phyloP scores from a whole-genome alignment of 2,888 invertebrate genomes.

The Ditylenchus weischeri region DNA sequence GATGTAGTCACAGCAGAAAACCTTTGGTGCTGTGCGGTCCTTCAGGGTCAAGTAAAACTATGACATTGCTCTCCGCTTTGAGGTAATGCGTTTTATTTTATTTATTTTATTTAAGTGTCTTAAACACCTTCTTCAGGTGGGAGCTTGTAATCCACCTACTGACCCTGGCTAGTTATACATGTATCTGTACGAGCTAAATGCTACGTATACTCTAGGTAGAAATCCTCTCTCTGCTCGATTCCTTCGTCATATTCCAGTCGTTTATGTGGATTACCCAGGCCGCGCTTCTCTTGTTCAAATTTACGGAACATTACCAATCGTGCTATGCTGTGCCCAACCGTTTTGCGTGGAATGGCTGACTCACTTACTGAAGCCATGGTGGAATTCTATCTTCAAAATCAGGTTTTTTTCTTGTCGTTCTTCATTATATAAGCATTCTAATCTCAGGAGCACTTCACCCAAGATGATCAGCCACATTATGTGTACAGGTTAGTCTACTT shows the following conservation, averaged over 20 bases:
- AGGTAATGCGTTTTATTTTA: constrained; percentile 18
- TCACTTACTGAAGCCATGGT: constrained; percentile 98
- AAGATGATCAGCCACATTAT: constrained; percentile 99
- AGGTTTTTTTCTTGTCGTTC: constrained; percentile 61
- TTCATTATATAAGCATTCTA: constrained; percentile 13
- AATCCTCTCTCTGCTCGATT: constrained; percentile 59
- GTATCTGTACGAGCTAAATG: too few species aligned
- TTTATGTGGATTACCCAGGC: constrained; percentile 98
- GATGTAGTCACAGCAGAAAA: constrained; percentile 93
- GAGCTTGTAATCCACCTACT: constrained; percentile 98
- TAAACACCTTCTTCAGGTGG: constrained; percentile 74
- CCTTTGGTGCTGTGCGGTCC: constrained; percentile 77
- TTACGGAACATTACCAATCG: constrained; percentile 96
- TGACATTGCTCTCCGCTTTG: constrained; percentile 96
- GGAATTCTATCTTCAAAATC: constrained; percentile 90
- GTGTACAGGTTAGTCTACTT: constrained; percentile 68
- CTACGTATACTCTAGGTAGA: constrained; percentile 61
- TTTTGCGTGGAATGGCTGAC: constrained; percentile 86
- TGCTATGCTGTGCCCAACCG: constrained; percentile 92
- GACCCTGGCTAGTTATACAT: constrained; percentile 74
- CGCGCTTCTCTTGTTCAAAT: constrained; percentile 88
- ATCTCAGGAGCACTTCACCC: constrained; percentile 81
- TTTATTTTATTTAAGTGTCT: neutral
- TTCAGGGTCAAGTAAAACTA: constrained; percentile 68
- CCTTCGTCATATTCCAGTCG: constrained; percentile 88